phyloP scores from a whole-genome alignment of 53 echinoderm and acorn worm genomes.

The Stichopus horrens region DNA sequence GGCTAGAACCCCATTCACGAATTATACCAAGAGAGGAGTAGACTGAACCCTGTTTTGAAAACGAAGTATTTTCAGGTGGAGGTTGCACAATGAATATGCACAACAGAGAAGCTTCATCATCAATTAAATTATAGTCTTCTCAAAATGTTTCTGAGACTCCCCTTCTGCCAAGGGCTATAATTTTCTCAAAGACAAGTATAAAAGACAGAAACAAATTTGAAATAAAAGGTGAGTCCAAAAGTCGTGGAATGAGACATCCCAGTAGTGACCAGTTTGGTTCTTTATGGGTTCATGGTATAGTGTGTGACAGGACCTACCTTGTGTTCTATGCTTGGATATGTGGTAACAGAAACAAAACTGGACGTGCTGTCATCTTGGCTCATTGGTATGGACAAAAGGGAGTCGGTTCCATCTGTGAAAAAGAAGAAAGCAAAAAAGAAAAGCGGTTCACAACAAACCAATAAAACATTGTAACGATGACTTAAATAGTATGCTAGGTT shows the following conservation, averaged over 20 bases:
- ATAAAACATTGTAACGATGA: background rate
- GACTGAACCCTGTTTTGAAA: too few species aligned
- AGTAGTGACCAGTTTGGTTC: too few species aligned
- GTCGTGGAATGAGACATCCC: background rate
- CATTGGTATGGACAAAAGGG: constrained; percentile 39
- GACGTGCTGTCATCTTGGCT: constrained; percentile 43
- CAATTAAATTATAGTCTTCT: too few species aligned
- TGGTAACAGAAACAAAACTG: constrained; percentile 39
- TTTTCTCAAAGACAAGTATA: too few species aligned
- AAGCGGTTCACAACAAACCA: background rate
- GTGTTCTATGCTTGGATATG: constrained; percentile 45
- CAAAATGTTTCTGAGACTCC: too few species aligned
- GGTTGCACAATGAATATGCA: too few species aligned
- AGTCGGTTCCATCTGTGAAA: constrained; percentile 45
- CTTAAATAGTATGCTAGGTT: background rate
- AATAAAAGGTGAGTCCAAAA: background rate
- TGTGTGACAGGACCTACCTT: constrained; percentile 6
- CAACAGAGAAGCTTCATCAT: too few species aligned
- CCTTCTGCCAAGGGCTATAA: too few species aligned
- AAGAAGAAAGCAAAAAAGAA: background rate
- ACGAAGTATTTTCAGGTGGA: too few species aligned
- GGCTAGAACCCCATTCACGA: too few species aligned
- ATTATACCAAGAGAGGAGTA: too few species aligned
- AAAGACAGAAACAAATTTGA: background rate
- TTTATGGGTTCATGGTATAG: too few species aligned